Evolutionary conservation across 2,113 vertebrate genomes (phyloP).

Genomic region (Tricholaema leucomelas): DNA sequence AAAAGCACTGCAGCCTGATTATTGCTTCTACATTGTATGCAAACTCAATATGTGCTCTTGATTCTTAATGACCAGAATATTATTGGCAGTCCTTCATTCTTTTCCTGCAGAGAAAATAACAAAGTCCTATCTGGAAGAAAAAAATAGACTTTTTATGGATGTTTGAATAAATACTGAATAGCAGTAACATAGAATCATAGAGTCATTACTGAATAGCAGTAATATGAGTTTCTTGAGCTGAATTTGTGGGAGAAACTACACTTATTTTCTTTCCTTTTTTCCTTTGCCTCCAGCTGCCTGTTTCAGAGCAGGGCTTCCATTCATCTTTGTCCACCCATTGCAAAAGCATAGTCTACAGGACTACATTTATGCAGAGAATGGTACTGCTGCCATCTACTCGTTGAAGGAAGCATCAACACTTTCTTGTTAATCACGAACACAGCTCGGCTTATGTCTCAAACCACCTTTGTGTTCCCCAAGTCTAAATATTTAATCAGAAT

Average conservation of each 20-base stretch:
- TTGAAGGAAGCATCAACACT: neutral
- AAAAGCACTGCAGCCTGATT: neutral
- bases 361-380: neutral
- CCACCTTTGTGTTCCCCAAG: neutral
- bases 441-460: neutral
- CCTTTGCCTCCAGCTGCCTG: constrained; percentile 18
- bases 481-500: constrained; percentile 32
- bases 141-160: neutral
- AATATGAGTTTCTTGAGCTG: neutral
- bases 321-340: neutral
- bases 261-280: neutral
- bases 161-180: neutral
- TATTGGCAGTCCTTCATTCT: constrained; percentile 3
- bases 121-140: neutral
- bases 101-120: neutral
- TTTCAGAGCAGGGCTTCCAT: constrained; percentile 4
- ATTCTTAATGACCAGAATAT: neutral
- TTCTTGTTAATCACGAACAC: neutral
- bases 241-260: neutral
- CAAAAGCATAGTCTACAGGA: neutral
- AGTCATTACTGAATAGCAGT: neutral
- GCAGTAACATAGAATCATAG: too few species aligned
- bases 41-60: neutral
- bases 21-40: neutral
- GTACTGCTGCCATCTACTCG: constrained; percentile 47